Evolutionary conservation across 2,113 vertebrate genomes (phyloP), one percentile per base, ranked within the genome.

Genomic region (Vombatus ursinus): DNA sequence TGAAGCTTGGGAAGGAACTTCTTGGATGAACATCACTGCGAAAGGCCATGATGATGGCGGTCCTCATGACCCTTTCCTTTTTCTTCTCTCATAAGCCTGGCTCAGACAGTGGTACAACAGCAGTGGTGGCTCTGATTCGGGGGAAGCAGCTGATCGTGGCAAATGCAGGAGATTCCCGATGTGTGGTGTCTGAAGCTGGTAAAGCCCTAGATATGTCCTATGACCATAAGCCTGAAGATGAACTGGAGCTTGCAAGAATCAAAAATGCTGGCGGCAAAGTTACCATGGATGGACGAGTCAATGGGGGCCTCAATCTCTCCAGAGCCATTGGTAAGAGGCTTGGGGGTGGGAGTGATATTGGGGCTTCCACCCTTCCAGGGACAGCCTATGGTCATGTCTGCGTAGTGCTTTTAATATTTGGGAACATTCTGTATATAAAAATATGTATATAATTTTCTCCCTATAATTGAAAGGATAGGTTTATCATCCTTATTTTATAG

Each of bases 251-350:
- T 94, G 99, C 99, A 95, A 99, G 99, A 93, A 99, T 99, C 97
- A 99, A 99, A 98, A 99, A 99, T 0, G 99, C 99, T 6, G 99
- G 99, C 0, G 99, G 99, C 94, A 99, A 99, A 95, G 99, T 99
- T 89, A 99, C 99, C 96, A 99, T 99, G 99, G 99, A 99, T 0
- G 99, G 99, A 8, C 98, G 99, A 49, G 99, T 99, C 96, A 99
- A 99, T 0, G 99, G 99, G 0, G 99, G 99, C 51, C 99, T 99
- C 91, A 99, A 99, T 97, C 99, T 99, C 94, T 99, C 99, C 97
- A 99, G 99, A 96, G 99, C 99, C 1, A 99, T 99, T 0, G 99
- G 99, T 99, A 98, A 99, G 98, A 51, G 2, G 2, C 9, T 1
- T 12, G 0, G 89, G 91, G 57, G 28, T 2, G 47, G 28, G 8